Evolutionary conservation across 1,140 invertebrate species (phyloP).

Genomic region (Reticulitermes speratus): DNA sequence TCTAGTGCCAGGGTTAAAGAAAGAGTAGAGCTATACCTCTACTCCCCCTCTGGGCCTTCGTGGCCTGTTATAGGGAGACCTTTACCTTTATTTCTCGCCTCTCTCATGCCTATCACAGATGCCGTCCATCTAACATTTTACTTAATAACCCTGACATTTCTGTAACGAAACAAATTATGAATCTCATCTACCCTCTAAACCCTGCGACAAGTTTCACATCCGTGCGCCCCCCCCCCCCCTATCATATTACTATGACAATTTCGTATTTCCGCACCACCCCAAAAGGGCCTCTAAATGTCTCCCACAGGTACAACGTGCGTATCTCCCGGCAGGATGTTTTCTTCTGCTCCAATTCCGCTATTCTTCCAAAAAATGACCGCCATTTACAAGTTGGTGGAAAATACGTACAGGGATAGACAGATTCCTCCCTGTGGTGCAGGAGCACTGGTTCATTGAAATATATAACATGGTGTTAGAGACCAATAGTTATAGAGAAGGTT

Average conservation of each 20-base stretch:
- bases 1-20: no score
- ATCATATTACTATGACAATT: not conserved
- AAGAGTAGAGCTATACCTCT: no score
- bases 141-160: no score
- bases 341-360: not conserved
- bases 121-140: no score
- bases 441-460: not conserved
- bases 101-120: no score
- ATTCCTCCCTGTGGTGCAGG: not conserved
- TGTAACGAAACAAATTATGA: no score
- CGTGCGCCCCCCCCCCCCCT: not conserved
- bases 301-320: not conserved
- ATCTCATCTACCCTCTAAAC: no score
- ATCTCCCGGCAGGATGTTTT: not conserved
- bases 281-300: not conserved
- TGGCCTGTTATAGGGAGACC: no score
- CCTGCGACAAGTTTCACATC: no score
- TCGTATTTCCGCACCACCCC: not conserved
- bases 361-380: not conserved
- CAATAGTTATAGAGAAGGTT: slow-evolving; percentile 8
- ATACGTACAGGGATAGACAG: not conserved
- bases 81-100: no score
- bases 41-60: no score
- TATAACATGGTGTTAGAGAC: not conserved
- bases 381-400: not conserved